Percentiles rank a stretch among this genome's conserved stretches.
Conservation (phyloP, 2,888 invertebrate genomes). For the Macrophya annulata region DNA sequence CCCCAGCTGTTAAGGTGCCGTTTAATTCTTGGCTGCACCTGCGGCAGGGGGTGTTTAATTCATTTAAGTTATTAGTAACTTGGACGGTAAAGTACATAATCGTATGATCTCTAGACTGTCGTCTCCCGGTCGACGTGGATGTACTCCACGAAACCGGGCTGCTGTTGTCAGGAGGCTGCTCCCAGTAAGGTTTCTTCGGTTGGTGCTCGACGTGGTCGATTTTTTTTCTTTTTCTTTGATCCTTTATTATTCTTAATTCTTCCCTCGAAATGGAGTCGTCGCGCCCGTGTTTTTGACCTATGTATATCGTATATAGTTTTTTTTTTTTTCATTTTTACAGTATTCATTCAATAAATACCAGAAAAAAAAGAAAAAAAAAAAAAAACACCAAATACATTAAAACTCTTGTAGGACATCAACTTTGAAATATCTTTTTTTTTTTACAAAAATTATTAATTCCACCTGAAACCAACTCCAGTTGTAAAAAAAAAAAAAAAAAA, state of each 20-base stretch:
- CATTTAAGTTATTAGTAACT: constrained; percentile 63
- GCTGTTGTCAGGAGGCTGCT: constrained; percentile 93
- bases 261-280: constrained; percentile 81
- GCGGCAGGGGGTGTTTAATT: constrained; percentile 17
- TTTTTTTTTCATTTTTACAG: constrained; percentile 79
- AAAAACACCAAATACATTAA: too few species aligned
- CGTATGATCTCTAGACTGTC: constrained; percentile 83
- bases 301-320: constrained; percentile 73
- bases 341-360: background rate
- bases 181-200: constrained; percentile 87
- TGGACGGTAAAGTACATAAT: constrained; percentile 75
- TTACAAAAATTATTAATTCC: too few species aligned
- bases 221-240: constrained; percentile 76
- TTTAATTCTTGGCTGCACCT: constrained; percentile 34
- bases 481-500: too few species aligned
- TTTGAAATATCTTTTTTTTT: too few species aligned
- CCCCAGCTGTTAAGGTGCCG: constrained; percentile 41
- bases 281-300: constrained; percentile 82
- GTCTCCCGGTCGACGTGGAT: constrained; percentile 96
- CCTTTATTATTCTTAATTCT: constrained; percentile 69
- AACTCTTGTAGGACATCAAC: background rate
- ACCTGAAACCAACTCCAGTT: too few species aligned
- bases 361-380: background rate
- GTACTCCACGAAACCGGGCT: constrained; percentile 92
- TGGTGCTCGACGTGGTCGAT: constrained; percentile 81